phyloP scores from a whole-genome alignment of 37 sponge, comb jelly and placozoan genomes.

The Diacarnus erythraeanus region DNA sequence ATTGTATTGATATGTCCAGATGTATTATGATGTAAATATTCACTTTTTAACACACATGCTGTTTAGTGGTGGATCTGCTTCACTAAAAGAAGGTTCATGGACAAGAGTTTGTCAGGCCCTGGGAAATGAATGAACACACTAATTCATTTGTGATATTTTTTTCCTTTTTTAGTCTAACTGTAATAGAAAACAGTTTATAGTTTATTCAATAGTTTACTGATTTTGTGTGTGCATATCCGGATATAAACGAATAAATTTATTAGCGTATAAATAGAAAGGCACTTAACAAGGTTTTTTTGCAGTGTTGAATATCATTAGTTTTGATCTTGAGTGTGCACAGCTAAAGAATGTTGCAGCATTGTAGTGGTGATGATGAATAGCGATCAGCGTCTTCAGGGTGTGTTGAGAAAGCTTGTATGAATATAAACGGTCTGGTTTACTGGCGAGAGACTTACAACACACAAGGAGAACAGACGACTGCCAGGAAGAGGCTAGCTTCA shows the following conservation, averaged over 20 bases:
- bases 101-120: slow-evolving; percentile 96
- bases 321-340: background rate
- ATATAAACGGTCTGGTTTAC: too few relatives aligned
- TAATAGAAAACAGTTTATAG: background rate
- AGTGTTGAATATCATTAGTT: background rate
- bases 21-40: too few relatives aligned
- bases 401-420: too few relatives aligned
- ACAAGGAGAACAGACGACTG: too few relatives aligned
- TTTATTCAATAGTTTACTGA: background rate
- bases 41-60: background rate
- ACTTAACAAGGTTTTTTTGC: background rate
- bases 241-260: background rate
- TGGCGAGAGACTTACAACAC: too few relatives aligned
- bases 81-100: slow-evolving; percentile 97
- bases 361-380: too few relatives aligned
- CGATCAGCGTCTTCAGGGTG: too few relatives aligned
- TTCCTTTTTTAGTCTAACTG: background rate
- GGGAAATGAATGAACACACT: slow-evolving; percentile 77
- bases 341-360: too few relatives aligned
- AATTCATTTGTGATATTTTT: background rate
- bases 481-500: too few relatives aligned
- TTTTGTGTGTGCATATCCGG: background rate
- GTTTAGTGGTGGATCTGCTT: slow-evolving; percentile 98
- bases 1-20: too few relatives aligned
- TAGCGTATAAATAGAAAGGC: too few relatives aligned